Base-by-base conservation (phyloP, 2,113 vertebrate species). In the Naja naja region DNA sequence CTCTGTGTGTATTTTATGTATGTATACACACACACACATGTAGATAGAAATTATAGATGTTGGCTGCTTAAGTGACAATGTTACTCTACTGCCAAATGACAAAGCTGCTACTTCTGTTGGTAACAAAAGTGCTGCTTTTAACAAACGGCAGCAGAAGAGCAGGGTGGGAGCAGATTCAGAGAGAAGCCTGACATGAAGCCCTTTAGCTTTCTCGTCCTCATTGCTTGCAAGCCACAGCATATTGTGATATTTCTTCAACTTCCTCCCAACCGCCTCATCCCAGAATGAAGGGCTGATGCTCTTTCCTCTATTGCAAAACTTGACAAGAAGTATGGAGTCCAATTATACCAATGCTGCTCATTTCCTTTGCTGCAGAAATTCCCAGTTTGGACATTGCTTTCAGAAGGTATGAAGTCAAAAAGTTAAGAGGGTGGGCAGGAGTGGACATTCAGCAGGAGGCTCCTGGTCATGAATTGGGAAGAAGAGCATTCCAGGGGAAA, bases 381-480 rank as follows among this genome's bases (percentile, higher is more conserved):
- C 89, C 55, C 91, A 93, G 92, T 52, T 92, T 92, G n/a, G 55
- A 96, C 87, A 12, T 8, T 69, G 1, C 90, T 93, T 94, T 89
- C 34, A 53, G 3, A 87, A 93, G 27, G 8, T 16, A n/a, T 64
- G 60, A 64, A 64, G 27, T 64, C 60, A 64, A 64, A 12, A 64
- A n/a, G 60, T n/a, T 56, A 56, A 22, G 55, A 56, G 11, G 27
- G 11, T 30, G 60, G 60, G 60, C 60, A 64, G 27, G 11, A 64
- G 60, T 0, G 0, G 27, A 64, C 60, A 64, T 64, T 64, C 60
- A 64, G 60, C 60, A 64, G 12, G 27, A 64, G 60, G 27, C 4
- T n/a, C 60, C 60, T 64, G 60, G 11, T 4, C 60, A 14, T 64
- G 27, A 64, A 64, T 11, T 64, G 60, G 60, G 60, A 52, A 27